These are phyloP conservation scores for Nemotelus nigrinus DNA, from an alignment of 2,888 invertebrate genomes.

Conservation along the genomic window DNA sequence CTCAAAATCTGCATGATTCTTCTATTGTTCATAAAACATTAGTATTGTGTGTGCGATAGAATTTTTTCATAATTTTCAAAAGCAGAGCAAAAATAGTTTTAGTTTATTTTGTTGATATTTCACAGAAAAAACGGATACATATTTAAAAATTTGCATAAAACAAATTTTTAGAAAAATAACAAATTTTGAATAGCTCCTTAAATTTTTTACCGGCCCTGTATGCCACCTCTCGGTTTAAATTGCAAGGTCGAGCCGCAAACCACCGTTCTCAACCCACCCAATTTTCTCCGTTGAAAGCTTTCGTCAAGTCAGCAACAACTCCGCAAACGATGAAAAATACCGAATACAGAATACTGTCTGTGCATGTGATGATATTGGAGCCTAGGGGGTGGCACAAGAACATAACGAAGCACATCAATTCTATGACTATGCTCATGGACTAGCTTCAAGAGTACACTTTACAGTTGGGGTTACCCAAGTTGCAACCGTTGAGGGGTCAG, in stretches of 20 bases:
- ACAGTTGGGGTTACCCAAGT: conserved; percentile 34
- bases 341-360: background rate
- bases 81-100: too few species aligned
- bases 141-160: background rate
- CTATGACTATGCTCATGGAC: conserved; percentile 25
- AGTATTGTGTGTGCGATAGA: too few species aligned
- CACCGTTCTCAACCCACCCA: background rate
- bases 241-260: background rate
- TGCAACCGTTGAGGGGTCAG: conserved; percentile 23
- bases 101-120: too few species aligned
- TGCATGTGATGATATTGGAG: background rate
- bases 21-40: too few species aligned
- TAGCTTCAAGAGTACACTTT: conserved; percentile 6
- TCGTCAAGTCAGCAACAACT: conserved; percentile 37
- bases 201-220: conserved; percentile 7
- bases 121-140: too few species aligned
- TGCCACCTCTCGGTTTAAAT: background rate
- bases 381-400: conserved; percentile 14
- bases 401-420: conserved; percentile 34
- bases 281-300: conserved; percentile 34
- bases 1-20: too few species aligned
- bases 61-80: too few species aligned
- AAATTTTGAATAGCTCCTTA: background rate
- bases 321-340: background rate
- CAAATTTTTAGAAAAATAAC: background rate